phyloP scores from a whole-genome alignment of 2,113 vertebrate species.

The Atractosteus spatula region DNA sequence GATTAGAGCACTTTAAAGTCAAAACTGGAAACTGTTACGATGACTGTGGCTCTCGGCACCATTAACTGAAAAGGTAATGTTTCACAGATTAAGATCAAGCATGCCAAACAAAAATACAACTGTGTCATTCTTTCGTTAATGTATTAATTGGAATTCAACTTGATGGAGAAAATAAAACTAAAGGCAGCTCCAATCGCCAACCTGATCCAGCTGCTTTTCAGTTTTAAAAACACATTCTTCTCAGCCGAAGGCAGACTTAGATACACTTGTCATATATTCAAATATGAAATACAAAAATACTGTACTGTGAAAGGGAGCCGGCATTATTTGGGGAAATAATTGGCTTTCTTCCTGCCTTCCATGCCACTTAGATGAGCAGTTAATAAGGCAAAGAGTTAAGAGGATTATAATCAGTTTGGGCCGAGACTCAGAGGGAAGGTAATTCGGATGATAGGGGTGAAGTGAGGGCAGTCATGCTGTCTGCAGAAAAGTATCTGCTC shows the following conservation, averaged over 20 bases:
- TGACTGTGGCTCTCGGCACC: no score
- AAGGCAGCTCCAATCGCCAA: constrained; percentile 38
- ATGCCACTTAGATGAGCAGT: constrained; percentile 75
- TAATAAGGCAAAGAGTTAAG: constrained; percentile 77
- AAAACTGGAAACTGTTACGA: no score
- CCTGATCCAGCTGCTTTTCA: constrained; percentile 34
- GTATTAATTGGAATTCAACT: constrained; percentile 66
- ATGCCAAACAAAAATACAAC: constrained; percentile 39
- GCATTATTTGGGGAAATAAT: constrained; percentile 67
- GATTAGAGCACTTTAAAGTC: no score
- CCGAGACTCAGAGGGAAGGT: constrained; percentile 32
- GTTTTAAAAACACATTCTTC: constrained; percentile 57
- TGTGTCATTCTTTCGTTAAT: constrained; percentile 46
- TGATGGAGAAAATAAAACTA: constrained; percentile 23
- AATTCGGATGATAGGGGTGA: constrained; percentile 19
- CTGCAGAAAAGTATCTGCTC: constrained; percentile 58
- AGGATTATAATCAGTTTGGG: constrained; percentile 72
- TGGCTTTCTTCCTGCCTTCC: constrained; percentile 62
- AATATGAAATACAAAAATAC: constrained; percentile 65
- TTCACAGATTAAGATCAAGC: no score
- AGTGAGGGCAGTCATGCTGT: constrained; percentile 26
- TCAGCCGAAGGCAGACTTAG: constrained; percentile 62
- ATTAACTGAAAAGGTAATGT: no score
- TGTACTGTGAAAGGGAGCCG: constrained; percentile 52
- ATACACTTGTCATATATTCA: constrained; percentile 73